These are phyloP conservation scores for Anoplius nigerrimus DNA, from an alignment of 2,888 invertebrate genomes.

Conservation along the genomic window DNA sequence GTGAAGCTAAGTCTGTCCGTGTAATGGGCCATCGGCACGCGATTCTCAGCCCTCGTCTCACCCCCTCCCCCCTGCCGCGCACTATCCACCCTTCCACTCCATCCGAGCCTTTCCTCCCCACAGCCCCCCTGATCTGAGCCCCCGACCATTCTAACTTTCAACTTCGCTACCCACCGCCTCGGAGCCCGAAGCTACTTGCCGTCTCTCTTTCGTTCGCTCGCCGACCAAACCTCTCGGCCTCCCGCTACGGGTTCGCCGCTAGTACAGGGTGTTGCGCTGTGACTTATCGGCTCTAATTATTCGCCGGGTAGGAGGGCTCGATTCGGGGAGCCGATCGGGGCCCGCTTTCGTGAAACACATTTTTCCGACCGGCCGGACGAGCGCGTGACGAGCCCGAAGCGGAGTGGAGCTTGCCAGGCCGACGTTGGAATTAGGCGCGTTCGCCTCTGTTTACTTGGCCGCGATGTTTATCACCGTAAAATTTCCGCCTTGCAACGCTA, in stretches of 20 bases:
- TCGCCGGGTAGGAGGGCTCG: slow-evolving; percentile 66
- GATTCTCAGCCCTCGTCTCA: slow-evolving; percentile 62
- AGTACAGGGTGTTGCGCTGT: slow-evolving; percentile 66
- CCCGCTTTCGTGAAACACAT: slow-evolving; percentile 60
- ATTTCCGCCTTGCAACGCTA: too few relatives aligned
- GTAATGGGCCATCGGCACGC: slow-evolving; percentile 73
- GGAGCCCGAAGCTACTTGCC: slow-evolving; percentile 29
- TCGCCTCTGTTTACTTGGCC: too few relatives aligned
- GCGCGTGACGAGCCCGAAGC: slow-evolving; percentile 29
- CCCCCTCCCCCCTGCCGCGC: slow-evolving; percentile 24
- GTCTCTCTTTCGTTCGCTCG: slow-evolving; percentile 29
- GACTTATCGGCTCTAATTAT: slow-evolving; percentile 74
- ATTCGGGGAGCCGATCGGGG: slow-evolving; percentile 49
- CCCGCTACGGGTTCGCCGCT: slow-evolving; percentile 49
- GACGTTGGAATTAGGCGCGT: too few relatives aligned
- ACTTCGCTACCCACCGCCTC: slow-evolving; percentile 49
- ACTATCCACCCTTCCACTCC: background rate
- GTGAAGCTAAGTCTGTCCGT: slow-evolving; percentile 69
- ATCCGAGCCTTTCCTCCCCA: too few relatives aligned
- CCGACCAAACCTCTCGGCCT: slow-evolving; percentile 43
- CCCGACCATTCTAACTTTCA: slow-evolving; percentile 65
- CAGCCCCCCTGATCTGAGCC: too few relatives aligned
- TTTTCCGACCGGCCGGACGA: slow-evolving; percentile 48
- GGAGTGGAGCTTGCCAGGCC: slow-evolving; percentile 31
- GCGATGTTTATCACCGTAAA: too few relatives aligned